Evolutionary conservation across 2,113 vertebrate genomes (phyloP).

Genomic region (Apeltes quadracus): DNA sequence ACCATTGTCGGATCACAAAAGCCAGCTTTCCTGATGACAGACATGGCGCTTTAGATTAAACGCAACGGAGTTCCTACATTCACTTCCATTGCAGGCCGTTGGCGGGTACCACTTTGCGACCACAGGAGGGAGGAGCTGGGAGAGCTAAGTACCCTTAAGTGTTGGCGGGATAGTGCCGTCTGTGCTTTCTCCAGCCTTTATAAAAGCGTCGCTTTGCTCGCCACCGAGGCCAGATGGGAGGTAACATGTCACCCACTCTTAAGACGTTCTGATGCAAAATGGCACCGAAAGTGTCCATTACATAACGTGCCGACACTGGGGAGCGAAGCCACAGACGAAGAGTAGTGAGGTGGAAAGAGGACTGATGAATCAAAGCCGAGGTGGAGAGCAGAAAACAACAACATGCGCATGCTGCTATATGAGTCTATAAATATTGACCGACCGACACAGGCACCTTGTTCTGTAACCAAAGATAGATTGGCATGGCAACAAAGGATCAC

Average conservation of each 20-base stretch:
- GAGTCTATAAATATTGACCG: conserved; percentile 71
- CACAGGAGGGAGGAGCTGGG: conserved; percentile 24
- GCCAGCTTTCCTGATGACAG: neutral
- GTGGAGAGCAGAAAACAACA: conserved; percentile 4
- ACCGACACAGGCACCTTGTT: conserved; percentile 46
- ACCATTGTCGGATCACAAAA: neutral
- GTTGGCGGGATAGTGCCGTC: conserved; percentile 18
- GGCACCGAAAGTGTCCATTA: conserved; percentile 34
- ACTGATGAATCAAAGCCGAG: conserved; percentile 15
- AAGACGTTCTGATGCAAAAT: conserved; percentile 33
- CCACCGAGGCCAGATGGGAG: conserved; percentile 21
- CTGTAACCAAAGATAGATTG: conserved; percentile 65
- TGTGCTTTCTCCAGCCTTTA: conserved; percentile 32
- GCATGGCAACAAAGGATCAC: conserved; percentile 66
- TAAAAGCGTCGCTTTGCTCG: conserved; percentile 32
- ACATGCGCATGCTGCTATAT: conserved; percentile 36
- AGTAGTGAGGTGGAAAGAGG: no score
- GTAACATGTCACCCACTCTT: conserved; percentile 34
- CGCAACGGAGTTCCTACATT: conserved; percentile 9
- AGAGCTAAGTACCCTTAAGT: conserved; percentile 42
- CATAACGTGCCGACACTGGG: conserved; percentile 31
- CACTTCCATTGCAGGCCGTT: neutral
- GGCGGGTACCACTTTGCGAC: conserved; percentile 15
- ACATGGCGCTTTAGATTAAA: neutral
- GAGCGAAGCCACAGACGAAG: no score